phyloP scores from a whole-genome alignment of 2,888 invertebrate species.

The Xylocampa areola region DNA sequence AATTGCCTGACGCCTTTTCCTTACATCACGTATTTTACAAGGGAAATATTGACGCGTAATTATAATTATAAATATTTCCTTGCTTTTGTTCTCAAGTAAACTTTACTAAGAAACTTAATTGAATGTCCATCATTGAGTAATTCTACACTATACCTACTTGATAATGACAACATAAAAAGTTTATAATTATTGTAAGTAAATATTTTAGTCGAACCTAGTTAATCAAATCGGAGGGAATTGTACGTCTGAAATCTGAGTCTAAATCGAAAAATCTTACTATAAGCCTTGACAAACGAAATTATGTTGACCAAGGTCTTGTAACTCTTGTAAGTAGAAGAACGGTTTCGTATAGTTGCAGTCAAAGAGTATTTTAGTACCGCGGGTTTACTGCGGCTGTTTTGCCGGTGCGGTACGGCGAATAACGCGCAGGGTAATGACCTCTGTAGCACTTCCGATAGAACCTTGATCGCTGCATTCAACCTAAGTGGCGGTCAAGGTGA shows the following conservation, averaged over 20 bases:
- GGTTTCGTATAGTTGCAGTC: neutral
- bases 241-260: conserved; percentile 6
- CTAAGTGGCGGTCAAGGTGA: conserved; percentile 10
- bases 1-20: conserved; percentile 9
- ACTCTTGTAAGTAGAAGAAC: no score
- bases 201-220: conserved; percentile 25
- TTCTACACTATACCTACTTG: no score
- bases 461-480: neutral
- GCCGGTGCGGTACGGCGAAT: neutral
- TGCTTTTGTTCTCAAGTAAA: conserved; percentile 5
- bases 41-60: conserved; percentile 10
- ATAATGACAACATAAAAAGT: no score
- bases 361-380: neutral
- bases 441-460: neutral
- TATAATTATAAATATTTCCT: conserved; percentile 23
- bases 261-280: conserved; percentile 16
- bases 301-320: conserved; percentile 26
- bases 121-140: conserved; percentile 9
- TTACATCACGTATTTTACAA: conserved; percentile 15
- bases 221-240: conserved; percentile 9
- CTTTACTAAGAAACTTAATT: conserved; percentile 1
- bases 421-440: conserved; percentile 5
- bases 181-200: neutral
- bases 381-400: no score
- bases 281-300: conserved; percentile 24